Percentiles rank a stretch among this genome's conserved stretches.
Evolutionary conservation across 1,140 invertebrate species (phyloP).

Genomic region (Radopholus similis): DNA sequence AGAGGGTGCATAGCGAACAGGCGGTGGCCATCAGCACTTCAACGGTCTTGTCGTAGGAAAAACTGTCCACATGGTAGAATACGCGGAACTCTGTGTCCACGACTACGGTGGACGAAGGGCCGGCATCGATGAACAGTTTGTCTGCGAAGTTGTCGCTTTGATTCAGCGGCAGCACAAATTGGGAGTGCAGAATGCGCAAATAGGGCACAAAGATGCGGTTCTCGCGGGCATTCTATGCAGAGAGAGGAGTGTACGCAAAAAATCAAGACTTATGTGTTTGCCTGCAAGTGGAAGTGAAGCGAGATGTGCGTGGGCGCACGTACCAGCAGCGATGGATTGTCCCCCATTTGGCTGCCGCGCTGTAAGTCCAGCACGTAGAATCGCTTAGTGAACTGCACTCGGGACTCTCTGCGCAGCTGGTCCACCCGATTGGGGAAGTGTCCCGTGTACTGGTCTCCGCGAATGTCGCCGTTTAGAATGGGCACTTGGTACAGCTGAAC

Average conservation of each 20-base stretch:
- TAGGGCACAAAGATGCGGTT: slow-evolving; percentile 63
- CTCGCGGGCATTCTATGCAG: slow-evolving; percentile 43
- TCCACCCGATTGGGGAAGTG: slow-evolving; percentile 36
- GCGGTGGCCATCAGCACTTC: slow-evolving; percentile 59
- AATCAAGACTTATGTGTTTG: neutral
- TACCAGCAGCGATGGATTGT: slow-evolving; percentile 25
- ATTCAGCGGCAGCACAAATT: slow-evolving; percentile 22
- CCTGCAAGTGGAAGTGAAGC: slow-evolving; percentile 57
- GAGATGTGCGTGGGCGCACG: slow-evolving; percentile 52
- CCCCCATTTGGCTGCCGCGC: neutral
- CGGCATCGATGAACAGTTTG: neutral
- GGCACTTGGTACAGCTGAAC: slow-evolving; percentile 46
- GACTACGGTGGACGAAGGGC: too few species aligned
- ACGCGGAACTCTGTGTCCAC: slow-evolving; percentile 29
- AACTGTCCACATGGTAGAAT: slow-evolving; percentile 42
- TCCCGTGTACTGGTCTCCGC: slow-evolving; percentile 21
- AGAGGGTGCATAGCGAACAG: slow-evolving; percentile 47
- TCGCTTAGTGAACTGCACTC: slow-evolving; percentile 40
- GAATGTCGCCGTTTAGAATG: slow-evolving; percentile 51
- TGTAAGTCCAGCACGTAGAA: slow-evolving; percentile 50
- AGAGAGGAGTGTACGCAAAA: neutral
- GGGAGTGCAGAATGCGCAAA: slow-evolving; percentile 59
- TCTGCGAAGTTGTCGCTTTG: neutral
- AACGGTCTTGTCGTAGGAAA: slow-evolving; percentile 50
- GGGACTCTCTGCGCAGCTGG: slow-evolving; percentile 20